phyloP scores from a whole-genome alignment of 2,113 vertebrate species.

The Chloroceryle aenea region DNA sequence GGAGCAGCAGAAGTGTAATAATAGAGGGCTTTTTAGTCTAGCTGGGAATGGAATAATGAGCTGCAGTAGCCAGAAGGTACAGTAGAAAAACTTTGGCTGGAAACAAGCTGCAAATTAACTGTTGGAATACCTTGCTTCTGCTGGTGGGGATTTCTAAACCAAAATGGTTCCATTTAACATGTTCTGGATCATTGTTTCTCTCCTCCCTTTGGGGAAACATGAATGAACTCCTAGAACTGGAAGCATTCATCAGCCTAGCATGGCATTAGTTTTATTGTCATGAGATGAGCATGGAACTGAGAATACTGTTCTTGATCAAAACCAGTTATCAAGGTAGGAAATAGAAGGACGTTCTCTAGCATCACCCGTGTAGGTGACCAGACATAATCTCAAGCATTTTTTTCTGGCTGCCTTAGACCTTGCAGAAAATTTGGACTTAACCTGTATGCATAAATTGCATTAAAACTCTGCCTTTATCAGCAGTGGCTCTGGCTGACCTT shows the following conservation, averaged over 20 bases:
- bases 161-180: neutral
- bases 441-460: neutral
- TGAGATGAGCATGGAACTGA: neutral
- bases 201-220: neutral
- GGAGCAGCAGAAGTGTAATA: conserved; percentile 52
- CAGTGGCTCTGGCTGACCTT: neutral
- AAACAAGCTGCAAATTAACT: conserved; percentile 47
- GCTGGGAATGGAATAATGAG: conserved; percentile 31
- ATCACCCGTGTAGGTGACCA: neutral
- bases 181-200: conserved; percentile 4
- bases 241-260: neutral
- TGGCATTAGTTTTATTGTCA: neutral
- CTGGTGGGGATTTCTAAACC: neutral
- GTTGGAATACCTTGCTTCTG: conserved; percentile 37
- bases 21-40: conserved; percentile 37
- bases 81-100: neutral
- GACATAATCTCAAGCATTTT: neutral
- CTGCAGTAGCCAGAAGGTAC: conserved; percentile 43
- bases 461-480: neutral
- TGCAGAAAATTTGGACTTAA: neutral
- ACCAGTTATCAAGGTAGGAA: neutral
- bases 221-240: neutral
- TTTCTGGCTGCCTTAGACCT: neutral
- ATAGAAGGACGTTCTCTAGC: neutral
- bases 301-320: neutral